Evolutionary conservation across 2,888 invertebrate genomes (phyloP), one percentile per base, ranked within the genome.

Genomic region (Rhagium mordax): DNA sequence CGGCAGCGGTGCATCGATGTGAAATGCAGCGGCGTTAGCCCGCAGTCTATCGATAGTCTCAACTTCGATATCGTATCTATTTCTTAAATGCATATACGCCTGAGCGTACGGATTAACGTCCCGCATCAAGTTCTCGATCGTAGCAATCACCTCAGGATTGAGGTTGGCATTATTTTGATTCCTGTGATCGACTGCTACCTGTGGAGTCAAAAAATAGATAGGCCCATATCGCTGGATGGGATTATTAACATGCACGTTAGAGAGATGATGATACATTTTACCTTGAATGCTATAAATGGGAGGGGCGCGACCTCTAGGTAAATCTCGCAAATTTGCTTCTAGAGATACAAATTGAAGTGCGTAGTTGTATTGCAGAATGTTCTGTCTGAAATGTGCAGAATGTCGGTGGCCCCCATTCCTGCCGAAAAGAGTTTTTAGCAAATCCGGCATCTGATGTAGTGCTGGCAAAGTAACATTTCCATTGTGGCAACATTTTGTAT

Each of bases 331-430:
- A 21, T 15, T 61, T 7, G 61, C 48, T n/a, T 61, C 48, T 6
- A 61, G 10, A 1, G 61, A 61, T 6, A 20, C 21, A 15, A 61
- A 61, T 20, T 61, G 61, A 47, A 61, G 47, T 0, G 61, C 61
- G n/a, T 61, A 47, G 20, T 61, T 61, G 21, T 21, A 61, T n/a
- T 3, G 8, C 0, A 61, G 20, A 2, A 47, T 20, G 10, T 47
- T 13, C 10, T n/a, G 1, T 41, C 3, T 41, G 20, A 61, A 61
- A 6, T 41, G 0, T 0, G 10, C 10, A 0, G 61, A 61, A 1
- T 41, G 21, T 7, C 0, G 41, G 18, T 61, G 47, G 0, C 0
- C 5, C 5, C 41, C 41, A 21, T 15, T 15, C n/a, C n/a, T n/a
- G n/a, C n/a, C n/a, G n/a, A 41, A 61, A 0, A 61, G n/a, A 24